Evolutionary conservation across 2,113 vertebrate genomes (phyloP), one percentile per base, ranked within the genome.

Genomic region (Mus spicilegus): DNA sequence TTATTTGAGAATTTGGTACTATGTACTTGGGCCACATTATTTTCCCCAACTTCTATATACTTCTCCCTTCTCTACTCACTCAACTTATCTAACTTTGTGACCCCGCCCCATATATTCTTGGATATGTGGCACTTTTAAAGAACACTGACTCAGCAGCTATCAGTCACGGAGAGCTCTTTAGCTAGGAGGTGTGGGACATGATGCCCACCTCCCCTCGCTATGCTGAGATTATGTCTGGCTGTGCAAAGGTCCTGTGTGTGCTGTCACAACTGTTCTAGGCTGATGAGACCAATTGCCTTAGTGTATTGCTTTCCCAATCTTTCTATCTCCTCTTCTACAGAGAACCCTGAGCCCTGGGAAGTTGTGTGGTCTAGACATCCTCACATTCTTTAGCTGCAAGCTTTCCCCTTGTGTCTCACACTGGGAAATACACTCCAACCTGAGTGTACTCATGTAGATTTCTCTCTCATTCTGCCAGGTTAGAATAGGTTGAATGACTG

Each of bases 341-440:
- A 70, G 33, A 36, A 6, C 69, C 36, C 69, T 8, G 69, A 36
- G 69, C 33, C 69, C 5, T 72, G 26, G 63, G 63, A 42, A 10
- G 26, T 26, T 12, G 63, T 67, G 10, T 30, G 69, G 10, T 19
- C 7, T 9, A 72, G 36, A 72, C 33, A 19, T 5, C 33, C 22
- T 26, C 5, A 12, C 10, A 46, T 46, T 76, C 39, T 87, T 85
- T 91, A 14, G 51, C 5, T 17, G 28, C 24, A 86, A 39, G 65
- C 69, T 36, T 70, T 22, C 81, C 10, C 10, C 36, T 69, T 81
- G 19, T 72, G 90, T 92, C 63, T 67, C 69, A 49, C 16, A 46
- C 69, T 87, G 69, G 95, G n/a, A 90, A 92, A 95, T 51, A 49
- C 17, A 63, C 46, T 24, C n/a, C 11, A 89, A 69, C 24, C n/a